Evolutionary conservation across 2,113 vertebrate genomes (phyloP).

Genomic region (Antennarius striatus): DNA sequence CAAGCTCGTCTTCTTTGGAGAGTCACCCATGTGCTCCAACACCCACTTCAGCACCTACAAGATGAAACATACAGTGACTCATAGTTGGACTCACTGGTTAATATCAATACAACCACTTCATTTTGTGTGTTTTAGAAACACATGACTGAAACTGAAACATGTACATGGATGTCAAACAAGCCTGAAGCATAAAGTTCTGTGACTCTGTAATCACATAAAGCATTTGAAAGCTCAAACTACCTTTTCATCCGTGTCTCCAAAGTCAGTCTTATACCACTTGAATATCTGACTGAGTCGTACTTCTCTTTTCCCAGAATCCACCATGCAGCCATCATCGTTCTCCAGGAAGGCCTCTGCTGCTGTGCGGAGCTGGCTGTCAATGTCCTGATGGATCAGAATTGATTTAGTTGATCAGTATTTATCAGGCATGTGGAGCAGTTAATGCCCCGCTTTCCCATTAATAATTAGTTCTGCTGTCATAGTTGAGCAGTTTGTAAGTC

Average conservation of each 20-base stretch:
- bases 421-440: too few relatives aligned
- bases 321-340: constrained; percentile 75
- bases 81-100: too few relatives aligned
- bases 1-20: constrained; percentile 78
- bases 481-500: not conserved
- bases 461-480: not conserved
- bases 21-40: constrained; percentile 78
- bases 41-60: constrained; percentile 80
- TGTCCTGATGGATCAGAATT: constrained; percentile 66
- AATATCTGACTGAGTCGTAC: constrained; percentile 83
- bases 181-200: not conserved
- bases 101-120: too few relatives aligned
- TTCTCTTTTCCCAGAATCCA: constrained; percentile 77
- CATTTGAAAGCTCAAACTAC: constrained; percentile 46
- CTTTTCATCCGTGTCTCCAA: constrained; percentile 82
- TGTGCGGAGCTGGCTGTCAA: constrained; percentile 75
- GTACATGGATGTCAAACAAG: not conserved
- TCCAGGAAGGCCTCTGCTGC: constrained; percentile 83
- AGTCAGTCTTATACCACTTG: constrained; percentile 84
- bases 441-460: not conserved
- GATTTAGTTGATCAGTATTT: not conserved
- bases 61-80: not conserved
- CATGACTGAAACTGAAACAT: not conserved
- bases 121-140: too few relatives aligned
- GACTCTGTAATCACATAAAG: not conserved